Percentiles rank a stretch among this genome's conserved stretches.
These are phyloP conservation scores for Bombus sylvicola DNA, from an alignment of 1,140 invertebrate species.

Conservation along the genomic window DNA sequence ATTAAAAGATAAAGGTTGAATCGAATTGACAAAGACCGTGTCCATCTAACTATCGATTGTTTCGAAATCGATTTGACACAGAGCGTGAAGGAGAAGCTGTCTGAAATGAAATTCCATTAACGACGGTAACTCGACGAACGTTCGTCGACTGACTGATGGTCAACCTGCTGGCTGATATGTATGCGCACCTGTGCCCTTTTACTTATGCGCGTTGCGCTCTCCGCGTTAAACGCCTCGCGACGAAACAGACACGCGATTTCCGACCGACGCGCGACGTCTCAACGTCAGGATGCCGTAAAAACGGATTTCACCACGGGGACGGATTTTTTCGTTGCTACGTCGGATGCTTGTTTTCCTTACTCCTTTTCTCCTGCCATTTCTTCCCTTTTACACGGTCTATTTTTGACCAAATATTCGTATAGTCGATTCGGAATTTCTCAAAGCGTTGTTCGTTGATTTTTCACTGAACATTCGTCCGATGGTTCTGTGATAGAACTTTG, in stretches of 20 bases:
- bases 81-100: slow-evolving; percentile 17
- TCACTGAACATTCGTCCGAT: neutral
- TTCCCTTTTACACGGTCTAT: neutral
- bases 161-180: slow-evolving; percentile 42
- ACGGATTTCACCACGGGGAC: slow-evolving; percentile 6
- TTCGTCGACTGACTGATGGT: slow-evolving; percentile 52
- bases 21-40: too few species aligned
- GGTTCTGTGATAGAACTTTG: too few species aligned
- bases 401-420: neutral
- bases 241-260: slow-evolving; percentile 59
- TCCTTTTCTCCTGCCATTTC: neutral
- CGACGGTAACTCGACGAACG: slow-evolving; percentile 50
- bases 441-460: neutral
- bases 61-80: slow-evolving; percentile 40
- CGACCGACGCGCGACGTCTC: slow-evolving; percentile 38
- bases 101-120: slow-evolving; percentile 56
- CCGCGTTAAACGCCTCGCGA: slow-evolving; percentile 38
- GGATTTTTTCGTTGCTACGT: slow-evolving; percentile 8
- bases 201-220: slow-evolving; percentile 53
- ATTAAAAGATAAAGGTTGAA: too few species aligned
- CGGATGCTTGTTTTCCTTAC: slow-evolving; percentile 7
- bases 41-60: neutral
- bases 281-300: slow-evolving; percentile 50
- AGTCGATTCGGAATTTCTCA: neutral
- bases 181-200: slow-evolving; percentile 50